Conservation (phyloP, 1,140 invertebrate genomes). For the Ostrea denselamellosa region DNA sequence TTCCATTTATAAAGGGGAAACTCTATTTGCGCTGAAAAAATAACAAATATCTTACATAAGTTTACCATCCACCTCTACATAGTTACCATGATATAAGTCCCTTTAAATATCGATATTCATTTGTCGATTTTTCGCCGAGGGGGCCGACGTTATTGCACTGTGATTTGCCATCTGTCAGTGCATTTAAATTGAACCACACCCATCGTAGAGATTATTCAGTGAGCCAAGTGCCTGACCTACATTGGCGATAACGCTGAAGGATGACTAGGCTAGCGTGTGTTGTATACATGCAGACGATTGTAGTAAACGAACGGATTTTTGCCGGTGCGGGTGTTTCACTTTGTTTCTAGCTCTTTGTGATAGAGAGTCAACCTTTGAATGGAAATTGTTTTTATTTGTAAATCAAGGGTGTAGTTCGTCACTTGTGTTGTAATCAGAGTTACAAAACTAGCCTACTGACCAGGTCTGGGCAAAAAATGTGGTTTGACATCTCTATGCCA, state of each 20-base stretch:
- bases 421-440: not conserved
- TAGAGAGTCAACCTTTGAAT: not conserved
- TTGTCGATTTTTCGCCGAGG: conserved; percentile 14
- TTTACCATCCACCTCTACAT: not conserved
- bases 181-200: conserved; percentile 40
- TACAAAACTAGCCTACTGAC: not conserved
- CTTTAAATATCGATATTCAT: conserved; percentile 40
- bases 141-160: conserved; percentile 30
- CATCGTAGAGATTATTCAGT: not conserved
- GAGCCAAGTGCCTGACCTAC: conserved; percentile 40
- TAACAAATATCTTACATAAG: not conserved
- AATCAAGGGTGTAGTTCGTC: not conserved
- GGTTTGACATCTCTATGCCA: conserved; percentile 26
- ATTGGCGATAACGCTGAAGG: conserved; percentile 19
- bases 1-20: not conserved
- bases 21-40: not conserved
- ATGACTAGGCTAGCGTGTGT: not conserved
- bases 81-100: not conserved
- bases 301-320: not conserved
- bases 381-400: not conserved
- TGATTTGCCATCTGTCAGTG: conserved; percentile 43
- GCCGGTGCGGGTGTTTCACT: not conserved
- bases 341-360: conserved; percentile 4
- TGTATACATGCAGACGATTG: not conserved
- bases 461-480: conserved; percentile 31